phyloP scores from a whole-genome alignment of 2,888 invertebrate species.

The Schizotus pectinicornis region DNA sequence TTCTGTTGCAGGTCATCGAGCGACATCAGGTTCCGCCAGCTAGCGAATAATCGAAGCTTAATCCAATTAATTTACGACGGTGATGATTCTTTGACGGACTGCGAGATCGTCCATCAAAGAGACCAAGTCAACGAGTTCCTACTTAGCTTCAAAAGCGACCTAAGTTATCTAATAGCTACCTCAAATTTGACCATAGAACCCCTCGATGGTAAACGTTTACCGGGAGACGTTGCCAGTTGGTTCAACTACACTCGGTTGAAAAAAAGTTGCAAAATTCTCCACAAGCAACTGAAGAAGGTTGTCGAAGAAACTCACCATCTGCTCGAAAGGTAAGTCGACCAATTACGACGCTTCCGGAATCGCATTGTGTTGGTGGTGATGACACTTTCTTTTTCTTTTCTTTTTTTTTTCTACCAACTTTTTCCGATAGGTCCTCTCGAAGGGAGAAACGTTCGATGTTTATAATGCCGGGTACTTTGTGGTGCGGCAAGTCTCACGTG shows the following conservation, averaged over 20 bases:
- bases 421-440: background rate
- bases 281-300: slow-evolving; percentile 48
- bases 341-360: background rate
- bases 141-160: slow-evolving; percentile 64
- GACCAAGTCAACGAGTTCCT: slow-evolving; percentile 65
- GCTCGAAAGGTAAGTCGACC: slow-evolving; percentile 36
- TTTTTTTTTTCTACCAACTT: slow-evolving; percentile 1
- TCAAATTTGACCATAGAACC: slow-evolving; percentile 64
- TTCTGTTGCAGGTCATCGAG: slow-evolving; percentile 56
- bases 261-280: slow-evolving; percentile 62
- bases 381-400: slow-evolving; percentile 5
- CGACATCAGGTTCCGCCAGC: slow-evolving; percentile 68
- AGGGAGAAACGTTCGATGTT: slow-evolving; percentile 56
- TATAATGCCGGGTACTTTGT: slow-evolving; percentile 72
- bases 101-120: slow-evolving; percentile 68
- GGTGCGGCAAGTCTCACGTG: slow-evolving; percentile 73
- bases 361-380: slow-evolving; percentile 11
- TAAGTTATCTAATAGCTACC: slow-evolving; percentile 53
- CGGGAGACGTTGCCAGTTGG: slow-evolving; percentile 62
- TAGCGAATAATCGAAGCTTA: slow-evolving; percentile 72
- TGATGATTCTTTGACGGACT: slow-evolving; percentile 67
- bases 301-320: slow-evolving; percentile 19
- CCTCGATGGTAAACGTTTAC: slow-evolving; percentile 62
- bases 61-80: slow-evolving; percentile 72
- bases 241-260: slow-evolving; percentile 66